Base-by-base conservation (phyloP, 2,797 vertebrate species). In the Agapornis canus region DNA sequence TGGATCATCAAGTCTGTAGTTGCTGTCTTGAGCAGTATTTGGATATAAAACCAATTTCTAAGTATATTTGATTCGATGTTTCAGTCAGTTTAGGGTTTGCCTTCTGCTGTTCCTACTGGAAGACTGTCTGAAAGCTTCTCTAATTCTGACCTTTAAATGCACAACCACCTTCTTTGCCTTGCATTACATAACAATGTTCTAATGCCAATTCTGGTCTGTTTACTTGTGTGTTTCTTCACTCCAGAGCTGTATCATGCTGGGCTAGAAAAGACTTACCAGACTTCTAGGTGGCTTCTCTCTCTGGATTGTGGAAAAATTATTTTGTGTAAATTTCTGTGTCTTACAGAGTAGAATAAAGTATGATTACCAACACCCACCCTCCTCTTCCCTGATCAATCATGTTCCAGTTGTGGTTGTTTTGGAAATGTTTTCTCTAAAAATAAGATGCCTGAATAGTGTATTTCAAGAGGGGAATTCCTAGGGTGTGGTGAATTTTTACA, bases 401-500 rank as follows among this genome's bases (percentile, higher is more conserved):
- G 0, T 92, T 40, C 26, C 18, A 29, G 49, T 61, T 63, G 19
- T 45, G 20, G 16, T 37, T n/a, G 18, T 66, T 86, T 56, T 89
- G 61, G 78, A 73, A 84, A 82, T 1, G 3, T 56, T 86, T 75
- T 56, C 10, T 86, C 57, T 96, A 45, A 91, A 91, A 88, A 45
- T 61, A 72, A 48, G 72, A 51, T 69, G 29, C 43, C 35, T 88
- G 61, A 76, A 21, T 73, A 60, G 71, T 37, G 40, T 93, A 42
- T 90, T 91, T 63, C 29, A 73, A 26, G 20, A 63, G 89, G 87
- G 82, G 73, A 94, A 94, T 91, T 94, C 72, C 65, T 79, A 56
- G 66, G 85, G 87, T 83, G 94, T 81, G 94, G 91, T 81, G 65
- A 91, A 83, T 70, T 93, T 96, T 93, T 95, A 94, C 94, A 89